A percentile compares a stretch with the other conserved stretches of the same genome.
Evolutionary conservation across 2,888 invertebrate genomes (phyloP).

Genomic region (Eupithecia vulgata): DNA sequence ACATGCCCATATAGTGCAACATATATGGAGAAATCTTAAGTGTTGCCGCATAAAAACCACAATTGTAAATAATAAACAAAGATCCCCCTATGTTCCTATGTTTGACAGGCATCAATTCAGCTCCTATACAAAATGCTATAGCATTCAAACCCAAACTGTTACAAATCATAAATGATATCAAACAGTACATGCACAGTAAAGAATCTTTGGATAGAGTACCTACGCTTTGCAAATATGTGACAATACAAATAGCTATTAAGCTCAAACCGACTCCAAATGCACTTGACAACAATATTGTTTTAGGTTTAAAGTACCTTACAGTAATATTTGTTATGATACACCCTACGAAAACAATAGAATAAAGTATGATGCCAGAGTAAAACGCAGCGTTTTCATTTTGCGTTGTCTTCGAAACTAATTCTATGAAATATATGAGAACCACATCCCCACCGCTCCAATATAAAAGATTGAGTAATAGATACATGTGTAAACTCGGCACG

Average conservation of each 20-base stretch:
- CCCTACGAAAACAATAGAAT: slow-evolving; percentile 30
- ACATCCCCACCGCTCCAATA: slow-evolving; percentile 44
- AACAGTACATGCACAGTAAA: slow-evolving; percentile 35
- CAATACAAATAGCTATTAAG: slow-evolving; percentile 28
- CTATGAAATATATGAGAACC: slow-evolving; percentile 38
- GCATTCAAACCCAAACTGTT: slow-evolving; percentile 35
- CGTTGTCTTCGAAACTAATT: slow-evolving; percentile 34
- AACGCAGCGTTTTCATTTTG: slow-evolving; percentile 34
- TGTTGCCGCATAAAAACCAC: slow-evolving; percentile 36
- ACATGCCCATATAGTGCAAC: slow-evolving; percentile 35
- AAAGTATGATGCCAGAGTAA: slow-evolving; percentile 31
- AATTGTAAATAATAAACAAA: slow-evolving; percentile 37
- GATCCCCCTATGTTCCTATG: slow-evolving; percentile 41
- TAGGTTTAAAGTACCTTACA: slow-evolving; percentile 32
- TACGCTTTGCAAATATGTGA: slow-evolving; percentile 34
- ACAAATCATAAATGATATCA: slow-evolving; percentile 33
- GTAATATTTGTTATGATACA: slow-evolving; percentile 26
- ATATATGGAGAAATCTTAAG: slow-evolving; percentile 41
- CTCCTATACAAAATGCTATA: slow-evolving; percentile 33
- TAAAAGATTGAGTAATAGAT: slow-evolving; percentile 32
- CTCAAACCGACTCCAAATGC: slow-evolving; percentile 27
- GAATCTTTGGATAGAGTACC: slow-evolving; percentile 31
- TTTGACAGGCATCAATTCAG: slow-evolving; percentile 43
- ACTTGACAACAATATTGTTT: slow-evolving; percentile 33
- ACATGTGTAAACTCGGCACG: slow-evolving; percentile 39